Base-by-base conservation (phyloP, 2,888 invertebrate species). In the Drosophila borborema region DNA sequence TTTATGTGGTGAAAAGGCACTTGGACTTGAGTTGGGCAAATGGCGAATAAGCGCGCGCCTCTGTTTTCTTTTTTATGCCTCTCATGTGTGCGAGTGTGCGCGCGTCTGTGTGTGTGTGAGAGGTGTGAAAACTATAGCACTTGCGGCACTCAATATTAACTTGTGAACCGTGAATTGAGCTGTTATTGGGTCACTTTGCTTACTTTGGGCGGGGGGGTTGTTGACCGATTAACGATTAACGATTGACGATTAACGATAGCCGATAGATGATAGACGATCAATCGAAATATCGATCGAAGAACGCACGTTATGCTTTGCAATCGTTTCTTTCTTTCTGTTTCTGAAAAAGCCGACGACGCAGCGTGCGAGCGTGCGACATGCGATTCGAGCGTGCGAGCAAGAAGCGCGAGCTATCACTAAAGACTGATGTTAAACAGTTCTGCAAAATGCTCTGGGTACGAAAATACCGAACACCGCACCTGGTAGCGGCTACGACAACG, bases 381-480 rank as follows among this genome's bases (percentile, higher is more conserved):
- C 89, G 86, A 80, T 85, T 77, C 81, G 86, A 84, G 82, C 87
- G 82, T 88, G 90, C 92, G 88, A 91, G 85, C 91, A 91, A 91
- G 91, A 87, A 89, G 90, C 88, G 89, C 91, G 91, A 91, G 90
- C 90, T 91, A 91, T 91, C 91, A 91, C 91, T 91, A 91, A 91
- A 91, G 91, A 91, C 92, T 91, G 91, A 91, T 91, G 91, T 91
- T 91, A 91, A 91, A 83, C 89, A 82, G 90, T 90, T 92, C 91
- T 91, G 92, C 91, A 91, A 91, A 92, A 87, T 86, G 87, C 88
- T 89, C 82, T 78, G 71, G 65, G 64, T 71, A 74, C 76, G 74
- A 68, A 51, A 66, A 67, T 61, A 45, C 72, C 76, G 64, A 78
- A 58, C 65, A 54, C 65, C 59, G 60, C 70, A 76, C 66, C 65